phyloP scores from a whole-genome alignment of 2,797 vertebrate species.

The Clarias laeviceps region DNA sequence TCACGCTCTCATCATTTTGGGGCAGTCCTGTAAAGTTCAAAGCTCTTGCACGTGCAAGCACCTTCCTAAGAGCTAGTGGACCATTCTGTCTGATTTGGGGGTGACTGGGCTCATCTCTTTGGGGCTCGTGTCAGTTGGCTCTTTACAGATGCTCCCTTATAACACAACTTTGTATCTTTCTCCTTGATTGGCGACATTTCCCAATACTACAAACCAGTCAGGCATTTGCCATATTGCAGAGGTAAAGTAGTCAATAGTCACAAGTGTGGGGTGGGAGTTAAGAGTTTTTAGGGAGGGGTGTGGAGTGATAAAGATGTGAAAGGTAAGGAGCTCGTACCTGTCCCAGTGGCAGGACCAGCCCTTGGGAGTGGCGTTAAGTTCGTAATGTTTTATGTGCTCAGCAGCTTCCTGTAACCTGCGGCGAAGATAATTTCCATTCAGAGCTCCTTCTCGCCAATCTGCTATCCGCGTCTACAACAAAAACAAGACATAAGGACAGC shows the following conservation, averaged over 20 bases:
- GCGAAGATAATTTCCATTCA: conserved; percentile 97
- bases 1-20: conserved; percentile 73
- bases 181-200: conserved; percentile 55
- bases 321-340: conserved; percentile 98
- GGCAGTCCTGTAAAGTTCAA: conserved; percentile 98
- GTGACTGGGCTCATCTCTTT: conserved; percentile 64
- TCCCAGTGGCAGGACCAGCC: conserved; percentile 99
- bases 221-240: conserved; percentile 77
- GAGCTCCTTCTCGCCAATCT: conserved; percentile 97
- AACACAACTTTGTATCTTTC: conserved; percentile 60
- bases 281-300: conserved; percentile 59
- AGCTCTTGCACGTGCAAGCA: conserved; percentile 94
- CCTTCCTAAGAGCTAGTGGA: conserved; percentile 74
- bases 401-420: conserved; percentile 98
- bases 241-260: conserved; percentile 77
- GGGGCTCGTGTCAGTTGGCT: conserved; percentile 68
- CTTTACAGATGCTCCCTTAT: conserved; percentile 71
- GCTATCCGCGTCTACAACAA: conserved; percentile 88
- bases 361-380: conserved; percentile 99
- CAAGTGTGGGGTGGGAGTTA: conserved; percentile 65
- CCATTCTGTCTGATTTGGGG: conserved; percentile 70
- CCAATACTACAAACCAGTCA: conserved; percentile 61
- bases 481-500: not conserved
- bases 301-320: conserved; percentile 77
- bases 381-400: conserved; percentile 99